phyloP scores from a whole-genome alignment of 2,113 vertebrate genomes.

The Cyrtonyx montezumae region DNA sequence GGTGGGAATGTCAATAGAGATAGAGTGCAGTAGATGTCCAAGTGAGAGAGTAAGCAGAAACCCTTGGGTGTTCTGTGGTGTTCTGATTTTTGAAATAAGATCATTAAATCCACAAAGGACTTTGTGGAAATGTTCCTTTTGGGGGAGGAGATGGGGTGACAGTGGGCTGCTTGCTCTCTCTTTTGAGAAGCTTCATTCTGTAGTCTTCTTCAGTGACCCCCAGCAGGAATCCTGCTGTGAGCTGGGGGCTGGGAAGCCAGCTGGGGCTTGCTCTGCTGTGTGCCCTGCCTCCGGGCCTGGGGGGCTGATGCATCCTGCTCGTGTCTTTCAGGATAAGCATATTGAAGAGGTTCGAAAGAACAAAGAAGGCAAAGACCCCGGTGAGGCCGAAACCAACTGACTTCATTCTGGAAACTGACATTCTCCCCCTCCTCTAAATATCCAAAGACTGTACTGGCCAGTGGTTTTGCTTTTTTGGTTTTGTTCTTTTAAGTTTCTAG shows the following conservation, averaged over 20 bases:
- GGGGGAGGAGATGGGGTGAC: background rate
- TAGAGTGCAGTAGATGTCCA: background rate
- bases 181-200: background rate
- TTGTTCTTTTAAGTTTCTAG: constrained; percentile 78
- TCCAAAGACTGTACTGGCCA: constrained; percentile 90
- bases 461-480: constrained; percentile 81
- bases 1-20: background rate
- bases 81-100: background rate
- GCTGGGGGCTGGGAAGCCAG: background rate
- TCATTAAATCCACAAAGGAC: background rate
- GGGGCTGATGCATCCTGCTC: background rate
- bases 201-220: rapidly evolving
- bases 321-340: constrained; percentile 89
- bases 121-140: background rate
- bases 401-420: constrained; percentile 74
- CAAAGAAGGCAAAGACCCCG: constrained; percentile 90
- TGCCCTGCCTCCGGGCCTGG: background rate
- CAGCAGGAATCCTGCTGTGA: rapidly evolving
- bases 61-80: background rate
- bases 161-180: rapidly evolving
- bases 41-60: rapidly evolving
- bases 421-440: constrained; percentile 81
- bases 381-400: constrained; percentile 82
- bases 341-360: constrained; percentile 94
- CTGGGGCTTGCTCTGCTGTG: background rate